Base-by-base conservation (phyloP, 2,888 invertebrate species). In the Drosophila tripunctata region DNA sequence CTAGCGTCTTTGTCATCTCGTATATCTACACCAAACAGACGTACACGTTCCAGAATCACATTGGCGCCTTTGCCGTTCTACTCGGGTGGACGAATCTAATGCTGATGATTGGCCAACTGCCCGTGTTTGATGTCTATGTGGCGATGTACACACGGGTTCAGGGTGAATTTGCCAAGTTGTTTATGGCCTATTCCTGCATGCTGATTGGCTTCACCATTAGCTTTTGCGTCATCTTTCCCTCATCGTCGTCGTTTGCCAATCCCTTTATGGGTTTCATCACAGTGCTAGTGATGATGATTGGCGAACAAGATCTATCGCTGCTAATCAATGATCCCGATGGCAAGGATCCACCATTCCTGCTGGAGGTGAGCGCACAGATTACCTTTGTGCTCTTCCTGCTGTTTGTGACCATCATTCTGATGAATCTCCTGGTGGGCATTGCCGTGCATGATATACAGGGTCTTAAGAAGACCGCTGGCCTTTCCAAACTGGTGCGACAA, bases 101-200 rank as follows among this genome's bases (percentile, higher is more conserved):
- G 96, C 92, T 96, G 89, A 96, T 96, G 96, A 95, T 97, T 58
- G 97, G 97, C 0, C 96, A 97, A 83, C 92, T 97, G 33, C 97
- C 97, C 0, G 94, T 96, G 47, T 96, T 97, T 87, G 97, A 97
- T 14, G 95, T 96, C 0, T 97, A 97, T 88, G 96, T 97, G 3
- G 97, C 97, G 0, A 97, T 97, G 97, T 96, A 96, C 80, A 96
- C 96, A 1, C 94, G 96, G 90, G 96, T 96, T 0, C 96, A 96
- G 89, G 96, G 95, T 43, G 96, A 97, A 92, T 96, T 97, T 78
- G 96, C 96, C 5, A 96, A 96, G 88, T 92, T 97, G n/a, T 93
- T 97, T 47, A 93, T 96, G 92, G 96, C 96, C 0, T 97, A 96
- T 89, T 95, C 96, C 0, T 96, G 96, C 85, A 93, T 97, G 68